Base-by-base conservation (phyloP, 2,888 invertebrate genomes). In the Drosophila aldrichi region DNA sequence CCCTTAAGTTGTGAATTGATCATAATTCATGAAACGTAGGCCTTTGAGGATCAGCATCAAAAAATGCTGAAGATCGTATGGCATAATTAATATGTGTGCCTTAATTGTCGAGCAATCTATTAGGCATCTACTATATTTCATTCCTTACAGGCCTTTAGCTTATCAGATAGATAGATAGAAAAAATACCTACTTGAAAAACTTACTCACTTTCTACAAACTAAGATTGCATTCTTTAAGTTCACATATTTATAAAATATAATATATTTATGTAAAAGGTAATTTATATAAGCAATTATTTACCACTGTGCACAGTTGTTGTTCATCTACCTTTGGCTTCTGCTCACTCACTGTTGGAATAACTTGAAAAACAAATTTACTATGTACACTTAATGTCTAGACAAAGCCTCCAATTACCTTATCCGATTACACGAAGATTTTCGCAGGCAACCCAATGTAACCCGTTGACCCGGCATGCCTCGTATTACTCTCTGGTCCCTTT, bases 381-480 rank as follows among this genome's bases (percentile, higher is more conserved):
- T 84, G 91, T 91, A 88, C 91, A 91, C 91, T 91, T 91, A 91
- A 91, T 91, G 91, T 91, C 91, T 91, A 91, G 91, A 91, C 91
- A 91, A 91, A 91, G 90, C 91, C 91, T 91, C 91, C 91, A 91
- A 91, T 91, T 91, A 91, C 91, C 91, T 91, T 91, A 91, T 91
- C 91, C 91, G 91, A 91, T 91, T 91, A 91, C 91, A 90, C 72
- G 83, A 91, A 91, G 91, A 91, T 91, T 91, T 91, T 77, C 74
- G 78, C 85, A 25, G 52, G 54, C 43, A 61, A 60, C 78, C 75
- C 60, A 60, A 62, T 60, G 74, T 75, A 75, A 79, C 79, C 74
- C 83, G 77, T 84, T 81, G 77, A 83, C 78, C 81, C 79, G 76
- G 72, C 79, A 79, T 70, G 73, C 78, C 62, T 60, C 81, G 74